Conservation (phyloP, 2,888 invertebrate genomes). For the Drosophila borborema region DNA sequence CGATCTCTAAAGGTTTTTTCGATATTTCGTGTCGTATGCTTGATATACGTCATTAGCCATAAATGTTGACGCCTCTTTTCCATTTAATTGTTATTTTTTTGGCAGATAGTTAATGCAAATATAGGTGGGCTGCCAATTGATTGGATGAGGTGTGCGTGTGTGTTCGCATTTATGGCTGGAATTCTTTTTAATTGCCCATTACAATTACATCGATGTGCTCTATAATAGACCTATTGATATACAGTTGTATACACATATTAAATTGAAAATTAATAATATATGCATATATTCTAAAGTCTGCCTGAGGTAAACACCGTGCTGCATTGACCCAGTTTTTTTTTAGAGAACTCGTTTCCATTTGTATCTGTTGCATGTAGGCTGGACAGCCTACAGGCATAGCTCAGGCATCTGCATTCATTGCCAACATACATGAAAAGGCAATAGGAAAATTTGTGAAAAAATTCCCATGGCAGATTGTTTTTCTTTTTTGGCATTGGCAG, state of each 20-base stretch:
- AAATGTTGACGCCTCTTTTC: constrained; percentile 17
- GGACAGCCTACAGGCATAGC: constrained; percentile 3
- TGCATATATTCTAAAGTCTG: constrained; percentile 9
- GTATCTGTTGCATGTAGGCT: constrained; percentile 8
- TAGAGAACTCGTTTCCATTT: constrained; percentile 38
- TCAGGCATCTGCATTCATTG: constrained; percentile 33
- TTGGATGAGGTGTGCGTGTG: constrained; percentile 51
- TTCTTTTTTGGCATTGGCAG: not conserved
- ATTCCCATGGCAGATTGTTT: not conserved
- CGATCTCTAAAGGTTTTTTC: constrained; percentile 51
- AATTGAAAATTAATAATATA: constrained; percentile 23
- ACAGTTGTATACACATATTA: too few relatives aligned
- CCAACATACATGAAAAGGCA: not conserved
- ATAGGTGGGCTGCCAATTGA: constrained; percentile 41
- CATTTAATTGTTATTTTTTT: not conserved
- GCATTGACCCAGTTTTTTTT: constrained; percentile 45
- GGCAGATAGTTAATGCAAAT: constrained; percentile 45
- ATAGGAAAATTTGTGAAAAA: constrained; percentile 10
- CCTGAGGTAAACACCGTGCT: constrained; percentile 19
- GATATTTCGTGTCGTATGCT: constrained; percentile 36
- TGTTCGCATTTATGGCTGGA: constrained; percentile 35
- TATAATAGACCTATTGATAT: not conserved
- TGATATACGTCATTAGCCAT: constrained; percentile 62
- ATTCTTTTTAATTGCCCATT: constrained; percentile 29
- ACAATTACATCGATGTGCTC: constrained; percentile 5